These are phyloP conservation scores for Diuraphis noxia DNA, from an alignment of 1,140 invertebrate genomes.

Conservation along the genomic window DNA sequence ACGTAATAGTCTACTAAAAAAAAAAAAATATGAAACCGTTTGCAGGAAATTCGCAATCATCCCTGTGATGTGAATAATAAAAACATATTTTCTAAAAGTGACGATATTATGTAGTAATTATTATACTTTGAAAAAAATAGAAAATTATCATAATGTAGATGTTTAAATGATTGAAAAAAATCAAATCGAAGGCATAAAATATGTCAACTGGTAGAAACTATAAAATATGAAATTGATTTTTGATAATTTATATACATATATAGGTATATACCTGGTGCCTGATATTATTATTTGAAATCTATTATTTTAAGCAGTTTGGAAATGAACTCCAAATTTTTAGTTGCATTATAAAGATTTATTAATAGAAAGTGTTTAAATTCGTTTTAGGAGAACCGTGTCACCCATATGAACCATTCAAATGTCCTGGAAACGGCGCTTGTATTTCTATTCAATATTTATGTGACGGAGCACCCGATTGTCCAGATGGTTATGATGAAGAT, in stretches of 20 bases:
- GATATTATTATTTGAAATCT: too few species aligned
- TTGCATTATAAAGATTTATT: neutral
- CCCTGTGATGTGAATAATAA: too few species aligned
- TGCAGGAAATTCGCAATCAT: neutral
- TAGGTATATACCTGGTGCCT: neutral
- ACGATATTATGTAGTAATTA: neutral
- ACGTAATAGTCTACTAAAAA: neutral
- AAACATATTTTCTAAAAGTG: neutral
- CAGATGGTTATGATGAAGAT: conserved; percentile 87
- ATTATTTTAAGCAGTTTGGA: neutral
- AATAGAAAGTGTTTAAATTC: neutral
- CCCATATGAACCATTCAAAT: conserved; percentile 92
- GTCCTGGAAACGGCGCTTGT: conserved; percentile 84
- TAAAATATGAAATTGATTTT: neutral
- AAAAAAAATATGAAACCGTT: neutral
- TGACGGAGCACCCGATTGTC: conserved; percentile 91
- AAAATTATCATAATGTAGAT: neutral
- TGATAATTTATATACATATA: neutral
- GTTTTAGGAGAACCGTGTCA: conserved; percentile 65
- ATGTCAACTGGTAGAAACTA: neutral
- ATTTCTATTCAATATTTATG: conserved; percentile 94
- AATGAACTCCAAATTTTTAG: neutral
- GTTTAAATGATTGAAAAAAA: neutral
- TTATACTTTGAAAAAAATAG: neutral
- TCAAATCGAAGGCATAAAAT: neutral